These are phyloP conservation scores for Acanthosepion esculentum DNA, from an alignment of 2,888 invertebrate species.

Conservation along the genomic window DNA sequence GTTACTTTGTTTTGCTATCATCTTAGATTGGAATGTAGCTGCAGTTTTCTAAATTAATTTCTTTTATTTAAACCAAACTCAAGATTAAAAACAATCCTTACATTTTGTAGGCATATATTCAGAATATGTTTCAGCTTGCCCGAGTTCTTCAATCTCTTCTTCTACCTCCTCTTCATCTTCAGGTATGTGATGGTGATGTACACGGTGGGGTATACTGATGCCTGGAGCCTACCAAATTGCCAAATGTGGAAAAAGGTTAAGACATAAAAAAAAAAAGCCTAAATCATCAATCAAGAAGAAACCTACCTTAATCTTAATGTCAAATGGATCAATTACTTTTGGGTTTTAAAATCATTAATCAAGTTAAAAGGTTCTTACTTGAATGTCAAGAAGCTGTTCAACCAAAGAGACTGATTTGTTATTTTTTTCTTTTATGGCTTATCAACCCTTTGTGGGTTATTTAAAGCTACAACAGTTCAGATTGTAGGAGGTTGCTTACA, in stretches of 20 bases:
- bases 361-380: not conserved
- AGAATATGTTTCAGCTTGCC: constrained; percentile 97
- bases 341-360: not conserved
- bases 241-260: not conserved
- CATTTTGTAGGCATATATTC: constrained; percentile 96
- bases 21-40: too few species aligned
- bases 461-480: too few species aligned
- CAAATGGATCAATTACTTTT: not conserved
- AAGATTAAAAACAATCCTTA: constrained; percentile 53
- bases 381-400: not conserved
- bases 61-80: too few species aligned
- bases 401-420: too few species aligned
- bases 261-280: not conserved
- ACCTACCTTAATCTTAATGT: not conserved
- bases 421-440: too few species aligned
- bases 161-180: constrained; percentile 81
- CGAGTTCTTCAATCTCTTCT: constrained; percentile 96
- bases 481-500: too few species aligned
- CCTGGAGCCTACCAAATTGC: constrained; percentile 34
- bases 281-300: not conserved
- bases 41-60: too few species aligned
- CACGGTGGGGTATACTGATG: constrained; percentile 39
- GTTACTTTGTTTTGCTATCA: too few species aligned
- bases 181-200: constrained; percentile 47
- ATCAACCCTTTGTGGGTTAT: too few species aligned